These are phyloP conservation scores for Campaea margaritaria DNA, from an alignment of 2,888 invertebrate species.

Conservation along the genomic window DNA sequence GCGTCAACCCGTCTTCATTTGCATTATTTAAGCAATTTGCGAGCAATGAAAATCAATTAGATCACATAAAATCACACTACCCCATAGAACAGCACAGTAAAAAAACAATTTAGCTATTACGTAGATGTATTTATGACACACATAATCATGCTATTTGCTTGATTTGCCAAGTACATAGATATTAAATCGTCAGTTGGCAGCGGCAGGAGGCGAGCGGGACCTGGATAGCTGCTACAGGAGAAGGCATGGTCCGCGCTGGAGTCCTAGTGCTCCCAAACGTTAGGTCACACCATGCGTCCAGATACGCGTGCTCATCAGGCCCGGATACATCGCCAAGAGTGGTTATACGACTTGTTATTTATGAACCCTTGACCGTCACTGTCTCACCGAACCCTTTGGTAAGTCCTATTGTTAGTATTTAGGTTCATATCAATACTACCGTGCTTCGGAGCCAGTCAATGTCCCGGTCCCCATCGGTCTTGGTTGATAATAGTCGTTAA, in stretches of 20 bases:
- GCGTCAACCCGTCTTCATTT: background rate
- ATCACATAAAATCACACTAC: too few relatives aligned
- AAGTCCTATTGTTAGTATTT: constrained; percentile 43
- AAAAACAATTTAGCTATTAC: background rate
- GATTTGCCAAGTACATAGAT: constrained; percentile 12
- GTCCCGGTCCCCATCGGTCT: too few relatives aligned
- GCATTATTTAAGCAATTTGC: background rate
- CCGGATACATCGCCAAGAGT: constrained; percentile 87
- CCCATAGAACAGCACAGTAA: too few relatives aligned
- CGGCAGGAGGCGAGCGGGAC: constrained; percentile 72
- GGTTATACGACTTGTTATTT: constrained; percentile 87
- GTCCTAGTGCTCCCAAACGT: constrained; percentile 83
- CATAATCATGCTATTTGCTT: constrained; percentile 9
- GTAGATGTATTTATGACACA: background rate
- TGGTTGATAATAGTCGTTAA: too few relatives aligned
- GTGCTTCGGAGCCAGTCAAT: too few relatives aligned
- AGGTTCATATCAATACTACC: background rate
- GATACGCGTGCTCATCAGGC: constrained; percentile 90
- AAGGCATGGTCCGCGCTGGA: constrained; percentile 69
- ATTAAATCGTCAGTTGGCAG: constrained; percentile 71
- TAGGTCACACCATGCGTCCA: constrained; percentile 87
- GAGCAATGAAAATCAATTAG: too few relatives aligned
- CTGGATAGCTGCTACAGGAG: constrained; percentile 66
- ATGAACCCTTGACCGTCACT: constrained; percentile 87
- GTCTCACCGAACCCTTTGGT: constrained; percentile 88